phyloP scores from a whole-genome alignment of 2,113 vertebrate species.

The Lepisosteus oculatus region DNA sequence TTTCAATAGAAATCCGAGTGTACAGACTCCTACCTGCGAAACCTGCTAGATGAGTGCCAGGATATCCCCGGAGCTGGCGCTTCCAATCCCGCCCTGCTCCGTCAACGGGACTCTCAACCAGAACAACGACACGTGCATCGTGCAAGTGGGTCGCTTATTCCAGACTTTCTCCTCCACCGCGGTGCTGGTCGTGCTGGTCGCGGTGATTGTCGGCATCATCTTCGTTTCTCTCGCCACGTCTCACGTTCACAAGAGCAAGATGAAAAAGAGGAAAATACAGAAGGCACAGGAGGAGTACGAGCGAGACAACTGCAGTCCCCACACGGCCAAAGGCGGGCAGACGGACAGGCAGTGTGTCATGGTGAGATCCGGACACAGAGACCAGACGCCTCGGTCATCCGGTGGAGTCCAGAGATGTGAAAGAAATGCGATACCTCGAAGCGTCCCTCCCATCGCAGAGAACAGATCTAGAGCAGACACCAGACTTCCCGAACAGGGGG shows the following conservation, averaged over 20 bases:
- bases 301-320: constrained; percentile 82
- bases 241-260: constrained; percentile 92
- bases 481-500: constrained; percentile 34
- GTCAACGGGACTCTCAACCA: constrained; percentile 71
- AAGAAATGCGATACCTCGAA: constrained; percentile 29
- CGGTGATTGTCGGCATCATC: constrained; percentile 85
- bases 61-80: constrained; percentile 76
- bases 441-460: constrained; percentile 20
- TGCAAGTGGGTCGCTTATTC: constrained; percentile 81
- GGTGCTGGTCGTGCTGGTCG: constrained; percentile 87
- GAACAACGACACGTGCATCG: constrained; percentile 75
- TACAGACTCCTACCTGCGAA: constrained; percentile 30
- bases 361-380: constrained; percentile 43
- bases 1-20: constrained; percentile 2
- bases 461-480: constrained; percentile 21
- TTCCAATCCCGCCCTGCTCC: constrained; percentile 75
- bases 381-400: constrained; percentile 9
- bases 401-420: constrained; percentile 49
- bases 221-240: constrained; percentile 91
- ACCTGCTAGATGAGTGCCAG: constrained; percentile 79
- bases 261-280: constrained; percentile 93
- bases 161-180: constrained; percentile 91
- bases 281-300: constrained; percentile 95
- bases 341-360: constrained; percentile 57
- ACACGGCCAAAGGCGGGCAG: constrained; percentile 33